Evolutionary conservation across 1,140 invertebrate species (phyloP), one percentile per base, ranked within the genome.

Genomic region (Drosophila takahashii): DNA sequence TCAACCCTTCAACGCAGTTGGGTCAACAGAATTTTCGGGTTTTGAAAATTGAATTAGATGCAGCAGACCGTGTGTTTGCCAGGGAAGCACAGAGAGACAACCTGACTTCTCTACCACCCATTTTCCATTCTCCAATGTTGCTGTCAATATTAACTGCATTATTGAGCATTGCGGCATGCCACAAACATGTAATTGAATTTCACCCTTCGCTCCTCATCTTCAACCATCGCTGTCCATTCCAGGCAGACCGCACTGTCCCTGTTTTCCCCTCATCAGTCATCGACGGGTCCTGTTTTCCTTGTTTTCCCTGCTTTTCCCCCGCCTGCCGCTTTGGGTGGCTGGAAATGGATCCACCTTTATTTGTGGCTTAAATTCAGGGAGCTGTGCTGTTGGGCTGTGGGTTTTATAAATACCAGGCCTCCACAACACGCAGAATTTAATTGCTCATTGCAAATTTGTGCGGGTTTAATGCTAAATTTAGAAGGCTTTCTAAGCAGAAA

Each of bases 21-120:
- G 79, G 84, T 89, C 84, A 89, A 89, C 84, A 87, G 79, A 84
- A 89, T 89, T 87, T 89, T 89, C 27, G 60, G 84, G 84, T 79
- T 83, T 89, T 89, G 85, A 89, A 84, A 89, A 89, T 89, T 89
- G 84, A 89, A 89, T 89, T 89, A 89, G 84, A 89, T 89, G 79
- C 84, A 89, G 84, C 73, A 89, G 84, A 89, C 84, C 84, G 84
- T 89, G 77, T 84, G 67, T 37, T 56, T 65, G 42, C 26, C 34
- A 53, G 57, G 41, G 26, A 42, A 41, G 22, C 22, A 56, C 47
- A 50, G 22, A 61, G 42, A 64, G 42, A 80, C 48, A 61, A 80
- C 47, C 41, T 52, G 39, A 57, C 41, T 18, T 77, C 27, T 13
- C 50, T 26, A 13, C 34, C n/a, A 26, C 10, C 13, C n/a, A 44